Percentiles rank a stretch among this genome's conserved stretches.
These are phyloP conservation scores for Drosophila aff. DNA, from an alignment of 1,140 invertebrate genomes.

Conservation along the genomic window DNA sequence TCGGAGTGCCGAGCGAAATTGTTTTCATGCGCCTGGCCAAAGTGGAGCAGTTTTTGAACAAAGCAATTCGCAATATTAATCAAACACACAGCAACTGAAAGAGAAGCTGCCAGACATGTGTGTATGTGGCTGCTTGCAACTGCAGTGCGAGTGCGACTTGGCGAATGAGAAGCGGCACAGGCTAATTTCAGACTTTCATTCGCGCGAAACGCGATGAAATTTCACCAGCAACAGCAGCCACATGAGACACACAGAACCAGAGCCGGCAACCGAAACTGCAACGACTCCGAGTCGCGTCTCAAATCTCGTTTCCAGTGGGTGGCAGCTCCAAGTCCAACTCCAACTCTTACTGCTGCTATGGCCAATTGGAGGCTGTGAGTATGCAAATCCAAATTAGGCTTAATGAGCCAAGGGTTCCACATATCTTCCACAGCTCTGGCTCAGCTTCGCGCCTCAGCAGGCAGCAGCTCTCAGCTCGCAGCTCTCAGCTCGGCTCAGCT, in stretches of 20 bases:
- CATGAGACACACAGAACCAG: conserved; percentile 58
- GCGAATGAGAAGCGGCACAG: conserved; percentile 80
- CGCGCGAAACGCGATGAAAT: conserved; percentile 83
- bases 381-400: conserved; percentile 71
- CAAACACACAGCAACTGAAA: conserved; percentile 47
- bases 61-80: conserved; percentile 84
- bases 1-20: conserved; percentile 66
- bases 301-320: conserved; percentile 41
- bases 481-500: conserved; percentile 7
- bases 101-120: conserved; percentile 49
- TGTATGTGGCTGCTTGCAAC: conserved; percentile 42
- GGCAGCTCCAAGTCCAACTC: conserved; percentile 3
- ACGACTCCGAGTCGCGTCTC: conserved; percentile 5
- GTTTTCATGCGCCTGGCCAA: conserved; percentile 73
- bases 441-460: conserved; percentile 69
- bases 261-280: conserved; percentile 38
- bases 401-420: conserved; percentile 73
- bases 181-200: conserved; percentile 83
- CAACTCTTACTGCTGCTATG: conserved; percentile 9
- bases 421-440: conserved; percentile 5
- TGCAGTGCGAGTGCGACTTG: conserved; percentile 32
- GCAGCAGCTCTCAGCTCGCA: background rate
- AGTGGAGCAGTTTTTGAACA: conserved; percentile 84
- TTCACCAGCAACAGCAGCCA: conserved; percentile 64
- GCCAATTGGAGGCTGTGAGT: conserved; percentile 35